Evolutionary conservation across 2,797 vertebrate genomes (phyloP).

Genomic region (Sus cebifrons): DNA sequence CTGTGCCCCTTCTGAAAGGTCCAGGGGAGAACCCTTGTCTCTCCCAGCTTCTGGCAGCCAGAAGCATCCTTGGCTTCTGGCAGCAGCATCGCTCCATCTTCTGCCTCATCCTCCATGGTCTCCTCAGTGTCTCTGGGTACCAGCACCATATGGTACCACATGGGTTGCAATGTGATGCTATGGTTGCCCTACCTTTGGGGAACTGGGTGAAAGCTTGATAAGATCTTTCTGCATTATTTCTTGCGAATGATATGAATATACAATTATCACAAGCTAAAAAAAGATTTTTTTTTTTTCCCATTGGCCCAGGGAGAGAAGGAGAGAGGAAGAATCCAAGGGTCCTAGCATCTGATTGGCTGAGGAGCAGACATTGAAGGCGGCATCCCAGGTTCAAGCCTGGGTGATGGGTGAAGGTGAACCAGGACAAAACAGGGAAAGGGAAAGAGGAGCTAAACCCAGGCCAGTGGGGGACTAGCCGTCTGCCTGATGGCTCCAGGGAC

Average conservation of each 20-base stretch:
- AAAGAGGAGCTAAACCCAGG: background rate
- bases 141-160: rapidly evolving
- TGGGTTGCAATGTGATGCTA: rapidly evolving
- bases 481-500: background rate
- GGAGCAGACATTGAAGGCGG: background rate
- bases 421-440: background rate
- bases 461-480: rapidly evolving
- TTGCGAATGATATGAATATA: background rate
- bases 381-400: background rate
- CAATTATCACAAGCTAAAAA: background rate
- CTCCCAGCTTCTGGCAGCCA: rapidly evolving
- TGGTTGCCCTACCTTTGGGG: no score
- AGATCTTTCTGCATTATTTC: background rate
- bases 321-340: background rate
- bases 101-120: rapidly evolving
- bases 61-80: background rate
- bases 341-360: background rate
- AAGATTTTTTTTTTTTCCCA: background rate
- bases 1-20: background rate
- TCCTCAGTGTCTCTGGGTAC: background rate
- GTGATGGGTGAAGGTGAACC: rapidly evolving
- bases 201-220: rapidly evolving
- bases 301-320: background rate
- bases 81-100: rapidly evolving
- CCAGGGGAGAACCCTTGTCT: background rate